Evolutionary conservation across 2,797 vertebrate genomes (phyloP), one percentile per base, ranked within the genome.

Genomic region (Pelochelys cantorii): DNA sequence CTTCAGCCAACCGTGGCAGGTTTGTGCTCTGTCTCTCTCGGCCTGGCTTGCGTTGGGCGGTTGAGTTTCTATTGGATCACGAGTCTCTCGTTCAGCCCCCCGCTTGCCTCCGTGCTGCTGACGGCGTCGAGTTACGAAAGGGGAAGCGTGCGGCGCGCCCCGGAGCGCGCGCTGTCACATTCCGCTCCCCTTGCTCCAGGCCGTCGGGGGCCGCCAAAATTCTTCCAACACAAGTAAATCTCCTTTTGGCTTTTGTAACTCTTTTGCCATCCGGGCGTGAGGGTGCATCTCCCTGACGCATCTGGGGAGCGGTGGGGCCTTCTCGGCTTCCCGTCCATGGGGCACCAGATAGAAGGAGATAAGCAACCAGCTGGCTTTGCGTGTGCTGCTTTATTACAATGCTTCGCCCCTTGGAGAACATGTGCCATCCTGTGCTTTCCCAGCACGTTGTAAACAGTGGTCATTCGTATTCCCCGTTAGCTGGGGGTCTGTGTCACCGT

Each of bases 141-240:
- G 74, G 78, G 84, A 57, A 1, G 53, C 5, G 85, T 59, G 52
- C 0, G 0, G 71, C 20, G 56, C 0, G 14, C 52, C 0, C 0
- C 31, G 74, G 0, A 1, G 84, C 81, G 48, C 25, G 8, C 57
- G 8, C 4, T 13, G 31, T 25, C 14, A 8, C 37, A n/a, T 48
- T 95, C 83, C 74, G 5, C 42, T 53, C 0, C 4, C 75, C 65
- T 89, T 3, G 0, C 11, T 4, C 75, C 1, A 57, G 86, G 79
- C 68, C 37, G 22, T 12, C 57, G 54, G 81, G 83, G 57, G 65
- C 65, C 84, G 90, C 92, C 88, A 91, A 59, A 88, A 86, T 25
- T 68, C 81, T 77, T 89, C 68, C 68, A 75, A 91, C 94, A 89
- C 11, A 20, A 85, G 68, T 31, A 83, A 81, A 91, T 94, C 84